Conservation (phyloP, 1,140 invertebrate genomes). For the Polypedilum pembai region DNA sequence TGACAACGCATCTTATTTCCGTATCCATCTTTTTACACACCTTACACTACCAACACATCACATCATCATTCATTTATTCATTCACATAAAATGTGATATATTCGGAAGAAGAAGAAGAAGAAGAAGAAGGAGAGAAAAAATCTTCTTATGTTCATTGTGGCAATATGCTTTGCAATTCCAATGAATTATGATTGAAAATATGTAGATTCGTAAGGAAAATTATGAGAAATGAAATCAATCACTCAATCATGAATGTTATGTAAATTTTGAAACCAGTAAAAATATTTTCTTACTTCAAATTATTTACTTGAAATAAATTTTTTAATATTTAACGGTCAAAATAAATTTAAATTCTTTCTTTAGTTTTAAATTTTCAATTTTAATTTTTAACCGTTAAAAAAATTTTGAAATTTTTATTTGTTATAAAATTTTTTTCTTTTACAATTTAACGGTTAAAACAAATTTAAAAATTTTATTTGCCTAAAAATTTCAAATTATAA, state of each 20-base stretch:
- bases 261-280: background rate
- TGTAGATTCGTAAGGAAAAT: background rate
- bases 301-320: too few species aligned
- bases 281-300: too few species aligned
- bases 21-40: background rate
- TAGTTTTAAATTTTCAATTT: too few species aligned
- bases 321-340: too few species aligned
- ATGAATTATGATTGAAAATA: constrained; percentile 19
- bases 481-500: too few species aligned
- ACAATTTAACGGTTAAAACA: too few species aligned
- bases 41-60: background rate
- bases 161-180: background rate
- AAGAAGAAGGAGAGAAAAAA: background rate
- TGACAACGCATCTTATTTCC: constrained; percentile 16
- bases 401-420: too few species aligned
- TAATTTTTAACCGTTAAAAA: too few species aligned
- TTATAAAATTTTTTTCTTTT: too few species aligned
- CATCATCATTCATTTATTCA: constrained; percentile 19
- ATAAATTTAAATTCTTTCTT: too few species aligned
- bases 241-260: background rate
- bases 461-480: too few species aligned
- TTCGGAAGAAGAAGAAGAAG: background rate
- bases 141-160: background rate
- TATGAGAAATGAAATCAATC: constrained; percentile 18
- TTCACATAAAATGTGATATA: background rate